A percentile compares a stretch with the other conserved stretches of the same genome.
These are phyloP conservation scores for Polyodon spathula DNA, from an alignment of 2,113 vertebrate species.

Conservation along the genomic window DNA sequence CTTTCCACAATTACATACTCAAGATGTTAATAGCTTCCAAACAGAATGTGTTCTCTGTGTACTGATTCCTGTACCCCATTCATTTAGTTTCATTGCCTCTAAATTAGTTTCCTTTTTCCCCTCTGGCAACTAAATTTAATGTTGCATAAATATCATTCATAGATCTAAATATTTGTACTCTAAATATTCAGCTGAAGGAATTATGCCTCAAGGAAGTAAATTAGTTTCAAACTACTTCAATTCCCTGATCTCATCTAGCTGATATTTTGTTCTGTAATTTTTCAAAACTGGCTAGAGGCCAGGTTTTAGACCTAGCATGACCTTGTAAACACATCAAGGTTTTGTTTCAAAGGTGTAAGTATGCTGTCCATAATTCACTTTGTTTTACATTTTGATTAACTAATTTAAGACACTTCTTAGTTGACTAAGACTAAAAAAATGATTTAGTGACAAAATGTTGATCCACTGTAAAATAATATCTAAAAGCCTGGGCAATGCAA, in stretches of 20 bases:
- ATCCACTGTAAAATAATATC: too few species aligned
- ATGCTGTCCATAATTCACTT: too few species aligned
- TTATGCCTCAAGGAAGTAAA: conserved; percentile 34
- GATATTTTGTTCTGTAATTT: conserved; percentile 6
- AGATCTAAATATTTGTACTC: conserved; percentile 52
- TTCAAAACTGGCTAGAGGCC: background rate
- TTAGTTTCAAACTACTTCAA: conserved; percentile 29
- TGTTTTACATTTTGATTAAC: too few species aligned
- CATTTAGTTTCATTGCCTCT: conserved; percentile 66
- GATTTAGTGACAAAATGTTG: too few species aligned
- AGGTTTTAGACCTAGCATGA: background rate
- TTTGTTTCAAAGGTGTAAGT: too few species aligned
- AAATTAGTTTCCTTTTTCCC: conserved; percentile 62
- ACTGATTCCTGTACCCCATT: conserved; percentile 58
- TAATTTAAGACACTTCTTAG: too few species aligned
- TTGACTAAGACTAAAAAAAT: too few species aligned
- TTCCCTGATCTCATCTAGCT: conserved; percentile 12
- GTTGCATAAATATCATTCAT: conserved; percentile 59
- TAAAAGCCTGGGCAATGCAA: too few species aligned
- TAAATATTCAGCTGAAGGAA: conserved; percentile 39
- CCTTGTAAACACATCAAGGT: too few species aligned
- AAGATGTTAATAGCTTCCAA: conserved; percentile 56
- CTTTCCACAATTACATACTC: conserved; percentile 52
- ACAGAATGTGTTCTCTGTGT: conserved; percentile 37
- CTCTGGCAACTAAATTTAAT: conserved; percentile 47